Base-by-base conservation (phyloP, 1,140 invertebrate genomes). In the Temnothorax nylanderi region DNA sequence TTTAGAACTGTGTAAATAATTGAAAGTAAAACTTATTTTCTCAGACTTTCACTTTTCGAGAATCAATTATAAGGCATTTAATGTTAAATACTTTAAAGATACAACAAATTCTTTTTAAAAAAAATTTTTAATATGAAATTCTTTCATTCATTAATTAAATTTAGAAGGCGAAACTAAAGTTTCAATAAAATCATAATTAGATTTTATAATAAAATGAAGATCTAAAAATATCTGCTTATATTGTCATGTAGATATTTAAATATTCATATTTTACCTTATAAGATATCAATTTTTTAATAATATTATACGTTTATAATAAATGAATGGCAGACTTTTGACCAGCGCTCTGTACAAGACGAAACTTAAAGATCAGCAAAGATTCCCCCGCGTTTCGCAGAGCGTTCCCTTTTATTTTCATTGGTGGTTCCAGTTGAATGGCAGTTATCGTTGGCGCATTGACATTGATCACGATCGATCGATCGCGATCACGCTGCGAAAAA, bases 361-460 rank as follows among this genome's bases (percentile, higher is more conserved):
- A 80, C 18, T 72, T 37, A 34, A 82, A 72, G 26, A 82, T 58
- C 37, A 82, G 44, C 11, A 60, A 72, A n/a, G 4, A 60, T 18
- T 58, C 18, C 6, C 13, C 13, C 51, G 41, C 49, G 11, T 56
- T 81, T 82, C 11, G 80, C 37, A 13, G 13, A 82, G 62, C 13
- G n/a, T 5, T 82, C 0, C 21, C 18, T 58, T 82, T 47, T 56
- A 47, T 72, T 84, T 34, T 49, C 37, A 74, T 75, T 49, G 13
- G 41, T 84, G 69, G 80, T 84, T 75, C 69, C 80, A 84, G 41
- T 84, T 75, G 80, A 74, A 75, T 84, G 80, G 80, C 80, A 84
- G 80, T 84, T 84, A 84, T 84, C 54, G 41, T 84, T 84, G 69
- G 69, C 41, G 69, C 41, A 49, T 2, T 47, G 21, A 21, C 13